A percentile compares a stretch with the other conserved stretches of the same genome.
Evolutionary conservation across 2,113 vertebrate species (phyloP).

Genomic region (Nothocercus julius): DNA sequence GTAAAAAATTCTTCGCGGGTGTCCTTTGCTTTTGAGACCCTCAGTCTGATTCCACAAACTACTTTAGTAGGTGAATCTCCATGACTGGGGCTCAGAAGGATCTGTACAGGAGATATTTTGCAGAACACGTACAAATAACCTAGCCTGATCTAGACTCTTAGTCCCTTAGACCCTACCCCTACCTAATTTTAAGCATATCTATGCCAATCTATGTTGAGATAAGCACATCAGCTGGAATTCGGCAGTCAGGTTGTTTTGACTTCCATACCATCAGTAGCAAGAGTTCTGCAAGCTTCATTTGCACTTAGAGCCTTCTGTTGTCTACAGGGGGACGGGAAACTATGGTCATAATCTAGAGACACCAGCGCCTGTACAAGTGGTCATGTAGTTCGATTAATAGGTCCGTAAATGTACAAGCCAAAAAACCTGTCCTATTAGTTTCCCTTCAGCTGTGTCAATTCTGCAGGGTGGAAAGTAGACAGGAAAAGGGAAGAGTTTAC

Average conservation of each 20-base stretch:
- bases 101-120: not conserved
- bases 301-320: accelerated
- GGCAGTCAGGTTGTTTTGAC: not conserved
- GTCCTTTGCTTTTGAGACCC: not conserved
- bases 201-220: not conserved
- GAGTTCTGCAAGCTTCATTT: not conserved
- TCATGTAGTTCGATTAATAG: accelerated
- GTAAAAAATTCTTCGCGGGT: not conserved
- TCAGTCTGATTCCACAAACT: not conserved
- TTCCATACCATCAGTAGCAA: not conserved
- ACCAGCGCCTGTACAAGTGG: not conserved
- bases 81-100: not conserved
- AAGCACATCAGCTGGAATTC: not conserved
- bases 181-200: not conserved
- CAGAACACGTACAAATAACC: not conserved
- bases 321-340: accelerated
- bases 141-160: not conserved
- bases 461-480: not conserved
- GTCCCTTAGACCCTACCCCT: not conserved
- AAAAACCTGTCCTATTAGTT: not conserved
- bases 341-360: not conserved
- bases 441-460: not conserved
- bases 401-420: not conserved
- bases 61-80: not conserved
- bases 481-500: not conserved